Base-by-base conservation (phyloP, 2,797 vertebrate species). In the Crypturellus tataupa region DNA sequence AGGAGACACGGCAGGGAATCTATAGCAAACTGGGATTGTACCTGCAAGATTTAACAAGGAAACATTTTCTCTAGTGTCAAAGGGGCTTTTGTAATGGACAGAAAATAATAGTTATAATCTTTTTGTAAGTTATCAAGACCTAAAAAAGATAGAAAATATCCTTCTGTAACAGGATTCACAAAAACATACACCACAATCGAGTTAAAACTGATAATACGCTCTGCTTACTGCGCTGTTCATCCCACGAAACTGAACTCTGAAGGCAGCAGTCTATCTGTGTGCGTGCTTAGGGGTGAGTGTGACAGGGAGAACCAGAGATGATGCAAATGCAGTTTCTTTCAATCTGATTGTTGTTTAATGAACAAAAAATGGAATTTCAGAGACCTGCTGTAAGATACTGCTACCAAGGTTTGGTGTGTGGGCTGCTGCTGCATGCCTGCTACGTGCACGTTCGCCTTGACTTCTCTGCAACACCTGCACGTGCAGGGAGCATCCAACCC, bases 361-460 rank as follows among this genome's bases (percentile, higher is more conserved):
- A 92, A 88, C 20, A 59, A 78, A 85, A 96, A 91, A 81, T 12
- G 19, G 86, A 94, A 93, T 89, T 60, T 72, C 73, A 84, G 89
- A 88, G 77, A 63, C 58, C 65, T 85, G 59, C 63, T 2, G 1
- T 2, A 12, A 35, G 80, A 60, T 64, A 23, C 70, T 60, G 7
- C 72, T 94, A 73, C 79, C 85, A 75, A 37, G 31, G 5, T 79
- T 79, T 39, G 77, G 67, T 56, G 86, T 53, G 67, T 69, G 59
- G 80, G 82, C 72, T 84, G 80, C 91, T 92, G 53, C 73, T 70
- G 51, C 51, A 53, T 37, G 89, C 24, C 49, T 84, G 80, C 29
- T 69, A 64, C 3, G 24, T 33, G 31, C 4, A 1, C 65, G 80
- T 75, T 31, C 37, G 40, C 44, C 72, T 89, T 67, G 76, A 69